A percentile compares a stretch with the other conserved stretches of the same genome.
Conservation (phyloP, 2,113 vertebrate species). For the Eira barbara region DNA sequence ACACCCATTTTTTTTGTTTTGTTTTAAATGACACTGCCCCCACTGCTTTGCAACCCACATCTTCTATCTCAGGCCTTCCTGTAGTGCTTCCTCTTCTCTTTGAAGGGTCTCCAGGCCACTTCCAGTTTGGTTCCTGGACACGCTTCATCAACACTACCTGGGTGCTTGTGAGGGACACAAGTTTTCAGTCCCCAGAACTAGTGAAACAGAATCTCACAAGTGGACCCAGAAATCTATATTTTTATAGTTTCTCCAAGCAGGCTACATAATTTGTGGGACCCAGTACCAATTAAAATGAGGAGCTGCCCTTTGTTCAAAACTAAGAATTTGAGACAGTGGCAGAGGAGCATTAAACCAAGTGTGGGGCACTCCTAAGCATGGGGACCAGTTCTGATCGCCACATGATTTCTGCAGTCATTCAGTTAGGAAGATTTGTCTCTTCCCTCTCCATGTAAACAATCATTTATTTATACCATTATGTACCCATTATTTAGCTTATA, state of each 20-base stretch:
- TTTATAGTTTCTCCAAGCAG: background rate
- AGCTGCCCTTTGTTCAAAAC: background rate
- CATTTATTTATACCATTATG: background rate
- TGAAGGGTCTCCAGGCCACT: background rate
- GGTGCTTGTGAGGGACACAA: background rate
- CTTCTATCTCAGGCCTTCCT: background rate
- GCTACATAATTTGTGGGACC: background rate
- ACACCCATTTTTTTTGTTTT: background rate
- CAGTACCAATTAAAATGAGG: background rate
- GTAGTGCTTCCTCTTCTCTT: background rate
- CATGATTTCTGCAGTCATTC: no score
- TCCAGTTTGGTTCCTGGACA: background rate
- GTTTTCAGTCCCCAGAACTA: background rate
- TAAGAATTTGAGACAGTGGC: background rate
- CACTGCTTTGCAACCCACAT: background rate
- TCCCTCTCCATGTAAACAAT: background rate
- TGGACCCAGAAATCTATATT: no score
- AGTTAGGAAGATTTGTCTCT: background rate
- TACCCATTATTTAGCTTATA: background rate
- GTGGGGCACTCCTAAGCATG: background rate
- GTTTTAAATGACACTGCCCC: rapidly evolving
- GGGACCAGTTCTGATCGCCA: no score
- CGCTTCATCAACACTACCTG: rapidly evolving
- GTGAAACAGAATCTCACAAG: background rate
- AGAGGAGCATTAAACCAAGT: background rate